Evolutionary conservation across 2,797 vertebrate genomes (phyloP).

Genomic region (Crocidura indochinensis): DNA sequence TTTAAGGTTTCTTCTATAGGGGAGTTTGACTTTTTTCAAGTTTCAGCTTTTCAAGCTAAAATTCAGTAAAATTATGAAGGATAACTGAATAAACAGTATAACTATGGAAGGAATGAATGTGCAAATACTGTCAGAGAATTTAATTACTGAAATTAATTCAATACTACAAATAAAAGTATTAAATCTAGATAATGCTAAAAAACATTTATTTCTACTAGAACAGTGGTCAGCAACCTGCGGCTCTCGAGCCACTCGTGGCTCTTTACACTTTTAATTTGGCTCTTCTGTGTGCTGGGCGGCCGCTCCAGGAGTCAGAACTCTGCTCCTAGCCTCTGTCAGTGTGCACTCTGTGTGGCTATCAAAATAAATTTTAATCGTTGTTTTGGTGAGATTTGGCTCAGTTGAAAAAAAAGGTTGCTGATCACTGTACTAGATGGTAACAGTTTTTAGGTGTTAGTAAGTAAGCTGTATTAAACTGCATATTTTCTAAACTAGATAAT

Average conservation of each 20-base stretch:
- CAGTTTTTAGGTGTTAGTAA: too few relatives aligned
- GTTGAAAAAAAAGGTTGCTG: too few relatives aligned
- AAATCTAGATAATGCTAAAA: conserved; percentile 15
- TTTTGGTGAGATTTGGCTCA: too few relatives aligned
- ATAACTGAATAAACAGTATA: neutral
- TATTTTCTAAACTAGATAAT: conserved; percentile 41
- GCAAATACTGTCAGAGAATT: conserved; percentile 35
- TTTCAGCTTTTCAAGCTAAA: conserved; percentile 54
- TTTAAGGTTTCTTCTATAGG: conserved; percentile 18
- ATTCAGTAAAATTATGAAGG: conserved; percentile 22
- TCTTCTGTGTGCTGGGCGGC: too few relatives aligned
- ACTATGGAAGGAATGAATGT: conserved; percentile 15
- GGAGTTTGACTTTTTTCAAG: conserved; percentile 12
- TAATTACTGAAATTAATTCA: neutral
- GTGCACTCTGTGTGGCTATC: too few relatives aligned
- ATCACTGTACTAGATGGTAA: neutral
- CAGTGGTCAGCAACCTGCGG: too few relatives aligned
- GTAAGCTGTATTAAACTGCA: too few relatives aligned
- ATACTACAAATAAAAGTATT: neutral
- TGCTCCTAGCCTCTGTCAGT: too few relatives aligned
- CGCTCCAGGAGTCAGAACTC: too few relatives aligned
- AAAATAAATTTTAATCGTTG: too few relatives aligned
- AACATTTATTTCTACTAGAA: neutral
- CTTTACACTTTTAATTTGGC: too few relatives aligned
- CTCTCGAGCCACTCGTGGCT: too few relatives aligned